These are phyloP conservation scores for Smittia sp. DNA, from an alignment of 2,888 invertebrate genomes.

Conservation along the genomic window DNA sequence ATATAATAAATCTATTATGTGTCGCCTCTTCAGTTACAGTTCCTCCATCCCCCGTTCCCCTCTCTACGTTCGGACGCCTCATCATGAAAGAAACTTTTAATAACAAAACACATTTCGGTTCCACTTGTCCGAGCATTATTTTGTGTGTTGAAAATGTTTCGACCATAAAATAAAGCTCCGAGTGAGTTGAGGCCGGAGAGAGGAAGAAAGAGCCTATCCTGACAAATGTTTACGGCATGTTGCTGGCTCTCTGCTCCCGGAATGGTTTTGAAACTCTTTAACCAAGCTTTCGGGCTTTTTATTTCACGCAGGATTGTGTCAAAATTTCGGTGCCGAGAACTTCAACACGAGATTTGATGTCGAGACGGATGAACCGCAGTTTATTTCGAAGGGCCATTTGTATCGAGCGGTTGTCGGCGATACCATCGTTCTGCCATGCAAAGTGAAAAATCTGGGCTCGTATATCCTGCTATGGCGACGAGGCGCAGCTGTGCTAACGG, in stretches of 20 bases:
- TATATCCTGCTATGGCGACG: constrained; percentile 67
- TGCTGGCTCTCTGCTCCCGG: not conserved
- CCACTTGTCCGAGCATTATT: not conserved
- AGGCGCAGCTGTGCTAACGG: constrained; percentile 67
- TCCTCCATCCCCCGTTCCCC: not conserved
- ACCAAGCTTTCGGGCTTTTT: not conserved
- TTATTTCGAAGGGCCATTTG: constrained; percentile 71
- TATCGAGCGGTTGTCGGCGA: constrained; percentile 76
- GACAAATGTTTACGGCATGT: constrained; percentile 25
- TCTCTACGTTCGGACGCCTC: not conserved
- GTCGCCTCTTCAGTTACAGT: constrained; percentile 15
- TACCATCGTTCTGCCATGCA: constrained; percentile 72
- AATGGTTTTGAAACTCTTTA: not conserved
- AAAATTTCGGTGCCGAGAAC: constrained; percentile 34
- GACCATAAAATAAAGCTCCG: constrained; percentile 1
- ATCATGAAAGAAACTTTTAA: constrained; percentile 22
- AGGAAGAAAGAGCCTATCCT: constrained; percentile 6
- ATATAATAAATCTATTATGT: constrained; percentile 40
- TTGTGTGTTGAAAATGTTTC: constrained; percentile 25
- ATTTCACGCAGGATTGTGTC: constrained; percentile 35
- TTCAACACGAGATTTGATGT: constrained; percentile 21
- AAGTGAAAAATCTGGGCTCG: constrained; percentile 72
- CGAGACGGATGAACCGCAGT: constrained; percentile 59
- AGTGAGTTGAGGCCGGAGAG: not conserved
- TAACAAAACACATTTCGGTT: constrained; percentile 35